These are phyloP conservation scores for Macrotrachela quadricornifera DNA, from an alignment of 1,140 invertebrate genomes.

Conservation along the genomic window DNA sequence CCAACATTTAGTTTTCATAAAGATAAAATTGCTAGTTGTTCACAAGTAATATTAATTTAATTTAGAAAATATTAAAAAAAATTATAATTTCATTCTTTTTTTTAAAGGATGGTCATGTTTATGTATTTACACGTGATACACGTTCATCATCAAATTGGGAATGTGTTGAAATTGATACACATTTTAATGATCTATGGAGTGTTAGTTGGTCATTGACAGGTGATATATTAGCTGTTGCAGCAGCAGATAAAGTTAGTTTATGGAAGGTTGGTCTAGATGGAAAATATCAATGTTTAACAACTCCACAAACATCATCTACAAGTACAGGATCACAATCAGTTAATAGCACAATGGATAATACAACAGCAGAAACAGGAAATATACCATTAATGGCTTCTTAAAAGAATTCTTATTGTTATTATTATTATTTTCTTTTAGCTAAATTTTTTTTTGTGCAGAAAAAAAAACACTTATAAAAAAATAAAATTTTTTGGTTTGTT, in stretches of 20 bases:
- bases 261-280: slow-evolving; percentile 8
- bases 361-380: too few relatives aligned
- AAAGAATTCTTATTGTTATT: too few relatives aligned
- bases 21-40: slow-evolving; percentile 76
- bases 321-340: too few relatives aligned
- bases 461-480: too few relatives aligned
- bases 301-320: too few relatives aligned
- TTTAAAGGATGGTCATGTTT: slow-evolving; percentile 14
- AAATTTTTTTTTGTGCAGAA: too few relatives aligned
- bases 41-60: slow-evolving; percentile 30
- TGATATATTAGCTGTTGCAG: slow-evolving; percentile 82
- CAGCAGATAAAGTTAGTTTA: slow-evolving; percentile 70
- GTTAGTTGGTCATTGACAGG: slow-evolving; percentile 93
- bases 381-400: too few relatives aligned
- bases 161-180: slow-evolving; percentile 12
- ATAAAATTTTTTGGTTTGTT: too few relatives aligned
- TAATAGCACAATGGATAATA: too few relatives aligned
- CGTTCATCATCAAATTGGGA: slow-evolving; percentile 7
- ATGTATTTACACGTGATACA: not conserved
- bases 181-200: slow-evolving; percentile 78
- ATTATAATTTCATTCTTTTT: too few relatives aligned
- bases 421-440: too few relatives aligned
- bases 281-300: not conserved
- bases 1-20: slow-evolving; percentile 64
- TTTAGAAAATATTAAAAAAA: not conserved